phyloP scores from a whole-genome alignment of 2,888 invertebrate genomes.

The Sceliomorpha sp. region DNA sequence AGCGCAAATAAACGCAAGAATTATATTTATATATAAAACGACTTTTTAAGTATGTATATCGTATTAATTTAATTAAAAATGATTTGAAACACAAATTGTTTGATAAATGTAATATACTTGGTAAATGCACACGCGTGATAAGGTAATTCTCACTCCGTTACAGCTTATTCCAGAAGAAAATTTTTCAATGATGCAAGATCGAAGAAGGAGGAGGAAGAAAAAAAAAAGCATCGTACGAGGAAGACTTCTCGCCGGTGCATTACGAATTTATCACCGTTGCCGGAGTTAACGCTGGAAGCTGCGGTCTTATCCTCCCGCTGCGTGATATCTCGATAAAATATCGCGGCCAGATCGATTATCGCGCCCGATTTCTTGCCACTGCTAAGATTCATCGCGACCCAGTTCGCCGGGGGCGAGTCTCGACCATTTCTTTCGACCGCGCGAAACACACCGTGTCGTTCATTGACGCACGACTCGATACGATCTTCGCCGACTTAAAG shows the following conservation, averaged over 20 bases:
- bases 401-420: conserved; percentile 44
- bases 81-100: no score
- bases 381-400: conserved; percentile 50
- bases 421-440: conserved; percentile 33
- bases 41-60: no score
- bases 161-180: no score
- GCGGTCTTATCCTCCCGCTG: conserved; percentile 45
- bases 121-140: no score
- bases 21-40: no score
- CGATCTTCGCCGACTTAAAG: conserved; percentile 24
- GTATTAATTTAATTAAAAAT: no score
- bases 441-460: conserved; percentile 24
- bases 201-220: no score
- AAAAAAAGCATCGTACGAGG: no score
- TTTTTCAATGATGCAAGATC: conserved; percentile 45
- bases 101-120: conserved; percentile 24
- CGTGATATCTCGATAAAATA: conserved; percentile 68
- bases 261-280: conserved; percentile 62
- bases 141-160: no score
- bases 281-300: conserved; percentile 52
- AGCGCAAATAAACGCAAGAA: no score
- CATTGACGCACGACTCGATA: conserved; percentile 22
- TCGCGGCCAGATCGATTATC: conserved; percentile 69
- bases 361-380: conserved; percentile 67
- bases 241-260: conserved; percentile 57